Base-by-base conservation (phyloP, 2,797 vertebrate species). In the Argyrosomus regius region DNA sequence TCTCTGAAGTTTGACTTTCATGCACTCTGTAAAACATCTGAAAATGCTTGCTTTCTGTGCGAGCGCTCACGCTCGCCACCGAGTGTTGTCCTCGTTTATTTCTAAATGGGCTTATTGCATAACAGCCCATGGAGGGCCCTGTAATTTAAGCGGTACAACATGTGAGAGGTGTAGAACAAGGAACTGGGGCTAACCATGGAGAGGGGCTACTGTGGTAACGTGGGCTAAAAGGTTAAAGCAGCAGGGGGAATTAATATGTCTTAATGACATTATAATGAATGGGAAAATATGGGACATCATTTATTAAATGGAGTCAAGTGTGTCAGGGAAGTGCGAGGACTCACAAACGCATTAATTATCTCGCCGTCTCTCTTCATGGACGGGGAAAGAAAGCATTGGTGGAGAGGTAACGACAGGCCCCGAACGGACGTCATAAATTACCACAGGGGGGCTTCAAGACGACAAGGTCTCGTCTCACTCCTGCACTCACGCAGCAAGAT, bases 231-330 rank as follows among this genome's bases (percentile, higher is more conserved):
- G 94, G 94, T 95, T 94, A 94, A 95, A 93, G 87, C 92, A 91
- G 93, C 90, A 75, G 90, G 92, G 93, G 92, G 93, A 94, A 94
- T 96, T 93, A 94, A 94, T 95, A 93, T 87, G 90, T 93, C 93
- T 94, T 95, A 96, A 96, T 95, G 94, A 94, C 93, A 95, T 93
- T 94, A 93, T 95, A 96, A 95, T 95, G 92, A 95, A 95, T 94
- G 94, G 87, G 93, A 92, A 95, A 94, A 94, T 93, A 94, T 88
- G 89, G 93, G 91, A 91, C 88, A 94, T 94, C 90, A 93, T 95
- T 95, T 94, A 94, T 95, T 96, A 95, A 95, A 95, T 63, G 53
- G 94, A 95, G 93, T 95, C 94, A 94, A 95, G 94, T 93, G 93
- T 94, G 94, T 94, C 93, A 94, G 87, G 84, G 81, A 93, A 94